phyloP scores from a whole-genome alignment of 2,113 vertebrate genomes.

The Prinia subflava region DNA sequence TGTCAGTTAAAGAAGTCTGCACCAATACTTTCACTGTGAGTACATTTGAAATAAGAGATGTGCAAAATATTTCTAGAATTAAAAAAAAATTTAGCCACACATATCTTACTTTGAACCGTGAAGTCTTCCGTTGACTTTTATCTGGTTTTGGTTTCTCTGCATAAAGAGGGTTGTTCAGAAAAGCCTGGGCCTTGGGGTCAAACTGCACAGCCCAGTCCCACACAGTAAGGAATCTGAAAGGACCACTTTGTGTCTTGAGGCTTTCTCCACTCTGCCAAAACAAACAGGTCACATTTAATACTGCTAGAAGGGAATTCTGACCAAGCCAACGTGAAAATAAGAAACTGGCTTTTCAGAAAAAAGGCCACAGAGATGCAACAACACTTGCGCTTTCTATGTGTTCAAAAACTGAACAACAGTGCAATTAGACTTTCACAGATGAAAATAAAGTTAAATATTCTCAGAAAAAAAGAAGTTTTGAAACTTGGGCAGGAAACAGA shows the following conservation, averaged over 20 bases:
- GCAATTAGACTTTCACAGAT: background rate
- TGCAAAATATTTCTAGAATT: background rate
- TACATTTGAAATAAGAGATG: background rate
- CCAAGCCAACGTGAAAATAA: background rate
- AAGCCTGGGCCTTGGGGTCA: constrained; percentile 80
- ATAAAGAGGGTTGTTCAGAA: constrained; percentile 86
- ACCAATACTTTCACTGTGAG: background rate
- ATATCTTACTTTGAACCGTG: constrained; percentile 77
- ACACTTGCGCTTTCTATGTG: background rate
- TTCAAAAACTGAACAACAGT: background rate
- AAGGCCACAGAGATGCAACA: background rate
- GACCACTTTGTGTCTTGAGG: constrained; percentile 70
- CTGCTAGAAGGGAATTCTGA: background rate
- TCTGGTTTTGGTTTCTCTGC: constrained; percentile 80
- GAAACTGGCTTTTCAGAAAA: background rate
- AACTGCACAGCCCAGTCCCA: constrained; percentile 92
- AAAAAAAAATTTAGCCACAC: background rate
- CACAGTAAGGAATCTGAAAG: constrained; percentile 80
- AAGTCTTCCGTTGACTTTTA: constrained; percentile 69
- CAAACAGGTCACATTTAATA: constrained; percentile 56
- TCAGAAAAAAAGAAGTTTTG: background rate
- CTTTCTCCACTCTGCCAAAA: constrained; percentile 79
- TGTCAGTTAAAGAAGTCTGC: background rate
- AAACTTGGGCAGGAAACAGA: background rate
- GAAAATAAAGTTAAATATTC: background rate